phyloP scores from a whole-genome alignment of 2,113 vertebrate genomes.

The Nothoprocta pentlandii region DNA sequence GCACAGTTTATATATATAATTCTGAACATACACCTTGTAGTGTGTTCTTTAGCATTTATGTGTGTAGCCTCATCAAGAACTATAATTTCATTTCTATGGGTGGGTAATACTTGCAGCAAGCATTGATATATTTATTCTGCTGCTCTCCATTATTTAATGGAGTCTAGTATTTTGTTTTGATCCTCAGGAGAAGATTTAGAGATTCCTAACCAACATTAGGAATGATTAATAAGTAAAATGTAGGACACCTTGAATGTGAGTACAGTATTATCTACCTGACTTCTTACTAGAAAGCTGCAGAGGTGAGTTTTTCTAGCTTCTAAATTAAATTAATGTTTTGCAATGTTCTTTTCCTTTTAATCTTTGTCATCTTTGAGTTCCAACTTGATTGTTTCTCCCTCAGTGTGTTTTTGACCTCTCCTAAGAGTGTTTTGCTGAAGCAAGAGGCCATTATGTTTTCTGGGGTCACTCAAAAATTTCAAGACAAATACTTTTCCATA shows the following conservation, averaged over 20 bases:
- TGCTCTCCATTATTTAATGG: not conserved
- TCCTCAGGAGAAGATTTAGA: not conserved
- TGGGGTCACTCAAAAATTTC: not conserved
- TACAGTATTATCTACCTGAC: not conserved
- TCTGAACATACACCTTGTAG: not conserved
- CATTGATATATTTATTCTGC: not conserved
- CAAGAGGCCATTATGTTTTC: not conserved
- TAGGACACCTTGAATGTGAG: not conserved
- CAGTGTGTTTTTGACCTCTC: not conserved
- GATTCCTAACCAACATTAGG: not conserved
- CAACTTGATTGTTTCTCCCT: not conserved
- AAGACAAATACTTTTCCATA: not conserved
- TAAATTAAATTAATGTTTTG: not conserved
- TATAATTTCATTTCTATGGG: not conserved
- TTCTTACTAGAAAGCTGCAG: not conserved
- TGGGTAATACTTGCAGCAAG: not conserved
- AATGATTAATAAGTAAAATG: not conserved
- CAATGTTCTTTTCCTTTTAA: not conserved
- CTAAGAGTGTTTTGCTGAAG: not conserved
- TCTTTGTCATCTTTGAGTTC: not conserved
- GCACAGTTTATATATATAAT: not conserved
- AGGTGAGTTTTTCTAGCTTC: not conserved
- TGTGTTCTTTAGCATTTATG: not conserved
- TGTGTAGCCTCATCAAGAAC: not conserved
- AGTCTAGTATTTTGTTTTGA: not conserved